Base-by-base conservation (phyloP, 2,888 invertebrate genomes). In the Drosophila pseudotalamancana region DNA sequence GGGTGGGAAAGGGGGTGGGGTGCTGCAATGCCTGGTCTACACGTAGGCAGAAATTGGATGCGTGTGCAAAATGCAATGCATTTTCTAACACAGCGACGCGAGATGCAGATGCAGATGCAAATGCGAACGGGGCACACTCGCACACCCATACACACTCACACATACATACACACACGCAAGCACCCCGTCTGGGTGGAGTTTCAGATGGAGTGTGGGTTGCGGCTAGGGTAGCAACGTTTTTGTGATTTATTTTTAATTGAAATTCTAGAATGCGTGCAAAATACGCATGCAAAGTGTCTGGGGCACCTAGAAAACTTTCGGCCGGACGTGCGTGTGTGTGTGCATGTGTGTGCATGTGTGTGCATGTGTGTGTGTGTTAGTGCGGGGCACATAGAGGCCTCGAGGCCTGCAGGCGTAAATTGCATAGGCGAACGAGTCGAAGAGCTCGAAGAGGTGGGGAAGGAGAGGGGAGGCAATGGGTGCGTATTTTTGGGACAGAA, bases 191-290 rank as follows among this genome's bases (percentile, higher is more conserved):
- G 32, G 23, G 29, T 11, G 37, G 23, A 19, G 59, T 3, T 16
- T 27, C 31, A 32, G 46, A 4, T 35, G 42, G 34, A 53, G 39
- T 16, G 21, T 11, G 31, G 40, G 16, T 16, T 40, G 42, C 43
- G 54, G 72, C 54, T 51, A 65, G 69, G 68, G 73, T 72, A 66
- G 73, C 76, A 88, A 88, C 88, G 86, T 87, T 89, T 83, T 89
- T 90, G 90, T 90, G 90, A 90, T 90, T 90, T 90, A 90, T 90
- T 90, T 90, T 90, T 90, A 90, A 90, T 90, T 90, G 90, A 90
- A 90, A 90, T 90, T 90, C 90, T 89, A 90, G 89, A 90, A 89
- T 90, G 89, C 90, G 89, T 89, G 88, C 89, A 88, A 90, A 85
- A 88, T 88, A 84, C 88, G 84, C 87, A 88, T 87, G 82, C 84